Base-by-base conservation (phyloP, 2,797 vertebrate genomes). In the Myiotriccus ornatus region DNA sequence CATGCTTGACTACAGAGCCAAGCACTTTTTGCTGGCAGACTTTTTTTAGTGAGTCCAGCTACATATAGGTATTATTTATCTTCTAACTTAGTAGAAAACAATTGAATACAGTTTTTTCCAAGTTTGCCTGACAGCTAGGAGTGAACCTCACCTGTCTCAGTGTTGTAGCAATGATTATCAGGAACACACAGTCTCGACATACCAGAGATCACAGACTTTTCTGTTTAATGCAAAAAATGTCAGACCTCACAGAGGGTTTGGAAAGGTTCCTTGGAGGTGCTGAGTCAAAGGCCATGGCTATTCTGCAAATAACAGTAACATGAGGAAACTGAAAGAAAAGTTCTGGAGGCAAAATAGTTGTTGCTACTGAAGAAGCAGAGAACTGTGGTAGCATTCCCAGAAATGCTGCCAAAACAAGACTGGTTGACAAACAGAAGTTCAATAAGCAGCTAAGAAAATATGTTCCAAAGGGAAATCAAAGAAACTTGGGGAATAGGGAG, bases 141-240 rank as follows among this genome's bases (percentile, higher is more conserved):
- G 43, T 7, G 9, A 89, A 68, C 14, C 14, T 68, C 0, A 0
- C 21, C n/a, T 37, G 28, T 21, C 39, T 56, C 37, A 7, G 8
- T 23, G 12, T 11, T 60, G 43, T 16, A 82, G 35, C 47, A 59
- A 73, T 13, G 14, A 47, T 34, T 57, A 46, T 12, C 30, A 62
- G 23, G 52, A 90, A 67, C 10, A 74, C 19, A 32, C 57, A 64
- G 10, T 57, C 56, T 30, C 30, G 18, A 75, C 35, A 39, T 20
- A 79, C 12, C 53, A 75, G 56, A 67, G 41, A 67, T 27, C 35
- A 57, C 6, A 53, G 21, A 34, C 14, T 64, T 75, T 63, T 44
- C 63, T 55, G n/a, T 14, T 79, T 34, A 67, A 87, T 27, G 9
- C 22, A 76, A 70, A 67, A 89, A 39, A 47, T 4, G 57, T 41